Base-by-base conservation (phyloP, 2,797 vertebrate genomes). In the Hozukius guyotensis region DNA sequence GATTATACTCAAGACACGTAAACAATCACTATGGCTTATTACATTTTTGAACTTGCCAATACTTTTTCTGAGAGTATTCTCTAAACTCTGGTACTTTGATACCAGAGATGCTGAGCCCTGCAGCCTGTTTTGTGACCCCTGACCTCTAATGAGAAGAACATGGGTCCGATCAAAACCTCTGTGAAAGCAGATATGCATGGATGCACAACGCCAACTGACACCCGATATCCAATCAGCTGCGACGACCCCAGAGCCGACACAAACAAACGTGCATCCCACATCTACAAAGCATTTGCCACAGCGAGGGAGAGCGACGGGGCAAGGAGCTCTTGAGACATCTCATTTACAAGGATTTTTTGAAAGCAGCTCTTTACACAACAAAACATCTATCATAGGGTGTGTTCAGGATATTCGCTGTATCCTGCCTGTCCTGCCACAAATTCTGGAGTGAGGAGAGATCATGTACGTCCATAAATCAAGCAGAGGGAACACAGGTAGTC, bases 391-490 rank as follows among this genome's bases (percentile, higher is more conserved):
- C 82, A 91, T 34, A 42, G 68, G 80, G 80, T 84, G 56, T 77
- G 62, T 88, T 89, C 59, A 72, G 79, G 77, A 77, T 67, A 72
- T 72, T 64, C 72, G 71, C 38, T 68, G 59, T 80, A 90, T 83
- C 89, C 89, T 88, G 79, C 59, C 42, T 79, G 83, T 72, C 74
- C 75, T 57, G 75, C 86, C 76, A 82, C 82, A 89, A 75, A 84
- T 84, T 74, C 72, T 36, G 13, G 60, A 72, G 86, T 69, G 82
- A 79, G 85, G 80, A 91, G 73, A 87, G 89, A 88, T 86, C 46
- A 25, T 38, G 22, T 66, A 76, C 14, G 22, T 85, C 87, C 20
- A 86, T 96, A 97, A 97, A 96, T 94, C 88, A 94, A 71, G 66
- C 75, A 72, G 77, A 69, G 20, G 77, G 63, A 69, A 10, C 73